Percentiles rank a stretch among this genome's conserved stretches.
These are phyloP conservation scores for Blomia tropicalis DNA, from an alignment of 2,888 invertebrate species.

Conservation along the genomic window DNA sequence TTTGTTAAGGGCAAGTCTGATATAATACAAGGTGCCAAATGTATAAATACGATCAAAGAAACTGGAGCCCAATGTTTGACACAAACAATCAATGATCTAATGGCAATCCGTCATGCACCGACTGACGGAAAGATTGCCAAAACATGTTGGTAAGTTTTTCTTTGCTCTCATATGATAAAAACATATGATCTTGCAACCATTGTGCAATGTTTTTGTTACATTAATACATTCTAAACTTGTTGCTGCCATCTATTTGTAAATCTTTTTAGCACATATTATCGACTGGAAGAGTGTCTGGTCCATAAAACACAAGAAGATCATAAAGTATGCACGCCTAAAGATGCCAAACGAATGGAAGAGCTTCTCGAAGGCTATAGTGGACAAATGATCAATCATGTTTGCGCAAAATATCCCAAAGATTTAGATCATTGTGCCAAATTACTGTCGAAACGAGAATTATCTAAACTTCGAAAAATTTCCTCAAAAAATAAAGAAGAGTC, in stretches of 20 bases:
- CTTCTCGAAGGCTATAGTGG: constrained; percentile 23
- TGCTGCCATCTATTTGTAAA: background rate
- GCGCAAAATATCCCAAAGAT: constrained; percentile 12
- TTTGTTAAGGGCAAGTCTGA: constrained; percentile 17
- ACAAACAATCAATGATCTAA: constrained; percentile 13
- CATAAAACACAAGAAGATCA: constrained; percentile 6
- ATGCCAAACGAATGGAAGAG: constrained; percentile 14
- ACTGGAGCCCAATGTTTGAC: constrained; percentile 11
- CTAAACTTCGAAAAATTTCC: background rate
- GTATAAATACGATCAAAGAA: constrained; percentile 20
- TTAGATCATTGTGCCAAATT: constrained; percentile 20
- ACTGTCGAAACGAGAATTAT: background rate
- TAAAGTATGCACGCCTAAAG: background rate
- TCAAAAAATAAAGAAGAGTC: background rate
- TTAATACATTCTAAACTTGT: constrained; percentile 5
- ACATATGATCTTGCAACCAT: background rate
- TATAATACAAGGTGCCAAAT: constrained; percentile 18
- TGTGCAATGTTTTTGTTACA: background rate
- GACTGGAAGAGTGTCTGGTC: constrained; percentile 21
- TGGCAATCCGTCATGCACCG: constrained; percentile 3
- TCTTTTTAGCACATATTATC: constrained; percentile 17
- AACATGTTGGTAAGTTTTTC: constrained; percentile 19
- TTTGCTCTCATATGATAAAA: background rate
- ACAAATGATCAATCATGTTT: constrained; percentile 18
- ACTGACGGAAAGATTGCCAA: constrained; percentile 11